Base-by-base conservation (phyloP, 2,888 invertebrate genomes). In the Luperina nickerlii region DNA sequence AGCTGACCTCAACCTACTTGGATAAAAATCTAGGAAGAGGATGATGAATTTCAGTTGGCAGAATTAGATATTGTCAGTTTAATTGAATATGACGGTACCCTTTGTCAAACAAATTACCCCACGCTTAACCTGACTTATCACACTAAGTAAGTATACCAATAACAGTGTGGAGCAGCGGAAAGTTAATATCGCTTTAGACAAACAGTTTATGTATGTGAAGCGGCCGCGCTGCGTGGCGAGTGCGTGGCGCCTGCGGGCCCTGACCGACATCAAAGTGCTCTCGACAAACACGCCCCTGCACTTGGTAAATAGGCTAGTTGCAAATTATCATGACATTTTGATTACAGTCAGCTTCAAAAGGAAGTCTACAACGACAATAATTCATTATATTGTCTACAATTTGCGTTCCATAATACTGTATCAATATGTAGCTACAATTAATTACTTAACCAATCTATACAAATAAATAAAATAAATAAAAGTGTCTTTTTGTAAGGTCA, bases 121-220 rank as follows among this genome's bases (percentile, higher is more conserved):
- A 42, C 15, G 65, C n/a, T 79, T 66, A 62, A 60, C 51, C 65
- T 42, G 24, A 82, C 57, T 69, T 71, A 60, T 74, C 48, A 70
- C 42, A 32, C 32, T 32, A 62, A 78, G 51, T 60, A 73, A 83
- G 79, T 75, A 82, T 85, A 91, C 90, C 90, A 92, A 93, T 91
- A 93, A 88, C 89, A 80, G 88, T 78, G 66, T 65, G 63, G 78
- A 76, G 78, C 87, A 87, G 89, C 77, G 87, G 89, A 92, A 92
- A 94, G 92, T 92, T 94, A 94, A 95, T 95, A 95, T 94, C 87
- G 91, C 86, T 92, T 91, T 89, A 91, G 84, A 92, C 91, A 95
- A 95, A 95, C 94, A 93, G 92, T 94, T 93, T 93, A 92, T 92
- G 81, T 89, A 92, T 89, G 92, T 90, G 90, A 86, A 90, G 88